phyloP scores from a whole-genome alignment of 92 coral and sea anemone genomes.

The Virgularia gustaviana region DNA sequence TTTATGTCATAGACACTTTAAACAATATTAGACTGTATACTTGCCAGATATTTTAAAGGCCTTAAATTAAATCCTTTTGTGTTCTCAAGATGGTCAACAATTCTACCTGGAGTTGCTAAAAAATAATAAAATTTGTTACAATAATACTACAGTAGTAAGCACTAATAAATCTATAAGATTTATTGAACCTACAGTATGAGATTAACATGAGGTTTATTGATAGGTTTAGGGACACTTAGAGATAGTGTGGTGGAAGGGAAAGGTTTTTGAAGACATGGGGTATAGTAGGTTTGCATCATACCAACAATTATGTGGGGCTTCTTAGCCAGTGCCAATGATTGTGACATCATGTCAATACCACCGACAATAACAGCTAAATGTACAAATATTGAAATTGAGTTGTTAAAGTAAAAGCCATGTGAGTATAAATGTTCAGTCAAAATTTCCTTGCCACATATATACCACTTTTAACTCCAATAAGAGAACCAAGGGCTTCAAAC shows the following conservation, averaged over 20 bases:
- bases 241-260: no score
- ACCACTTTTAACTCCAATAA: conserved; percentile 94
- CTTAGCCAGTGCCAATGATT: conserved; percentile 82
- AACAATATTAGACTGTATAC: no score
- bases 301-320: conserved; percentile 93
- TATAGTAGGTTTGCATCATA: conserved; percentile 21
- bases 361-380: conserved; percentile 88
- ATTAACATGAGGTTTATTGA: no score
- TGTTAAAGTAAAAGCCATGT: not conserved
- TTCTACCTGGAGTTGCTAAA: conserved; percentile 97
- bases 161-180: no score
- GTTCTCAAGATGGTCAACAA: conserved; percentile 91
- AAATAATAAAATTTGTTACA: no score
- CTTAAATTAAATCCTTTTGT: conserved; percentile 93
- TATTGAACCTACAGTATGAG: not conserved
- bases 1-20: no score
- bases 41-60: conserved; percentile 75
- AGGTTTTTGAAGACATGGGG: not conserved
- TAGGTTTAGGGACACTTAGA: no score
- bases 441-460: not conserved
- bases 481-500: conserved; percentile 87
- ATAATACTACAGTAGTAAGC: no score
- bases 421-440: not conserved
- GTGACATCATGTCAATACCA: conserved; percentile 98
- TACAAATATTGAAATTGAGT: no score